phyloP scores from a whole-genome alignment of 2,888 invertebrate genomes.

The Mantis religiosa region DNA sequence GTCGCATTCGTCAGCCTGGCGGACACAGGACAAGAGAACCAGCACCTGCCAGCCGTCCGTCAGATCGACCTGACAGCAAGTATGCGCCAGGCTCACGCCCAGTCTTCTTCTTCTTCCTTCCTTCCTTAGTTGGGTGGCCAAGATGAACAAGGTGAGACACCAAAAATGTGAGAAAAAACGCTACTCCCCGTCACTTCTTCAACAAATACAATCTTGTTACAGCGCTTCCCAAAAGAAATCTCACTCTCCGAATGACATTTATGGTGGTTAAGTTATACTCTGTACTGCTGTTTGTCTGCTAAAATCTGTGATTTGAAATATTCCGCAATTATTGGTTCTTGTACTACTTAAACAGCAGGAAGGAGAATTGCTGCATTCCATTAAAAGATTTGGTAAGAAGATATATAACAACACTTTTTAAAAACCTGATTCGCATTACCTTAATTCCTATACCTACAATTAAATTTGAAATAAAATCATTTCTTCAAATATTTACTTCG shows the following conservation, averaged over 20 bases:
- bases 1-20: constrained; percentile 24
- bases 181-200: background rate
- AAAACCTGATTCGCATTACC: no score
- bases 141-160: background rate
- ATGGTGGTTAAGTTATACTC: no score
- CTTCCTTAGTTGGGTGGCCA: background rate
- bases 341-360: no score
- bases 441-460: no score
- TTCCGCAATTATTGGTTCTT: no score
- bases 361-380: no score
- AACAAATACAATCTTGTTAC: background rate
- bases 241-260: background rate
- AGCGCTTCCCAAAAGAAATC: background rate
- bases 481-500: no score
- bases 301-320: no score
- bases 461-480: no score
- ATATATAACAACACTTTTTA: no score
- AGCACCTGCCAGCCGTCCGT: constrained; percentile 29
- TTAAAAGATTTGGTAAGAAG: no score
- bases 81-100: background rate
- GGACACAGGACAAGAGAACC: constrained; percentile 21
- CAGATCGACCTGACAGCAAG: constrained; percentile 18
- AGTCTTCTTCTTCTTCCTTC: background rate
- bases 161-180: background rate
- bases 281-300: no score